Evolutionary conservation across 2,797 vertebrate species (phyloP).

Genomic region (Pangasius sanitwongsei): DNA sequence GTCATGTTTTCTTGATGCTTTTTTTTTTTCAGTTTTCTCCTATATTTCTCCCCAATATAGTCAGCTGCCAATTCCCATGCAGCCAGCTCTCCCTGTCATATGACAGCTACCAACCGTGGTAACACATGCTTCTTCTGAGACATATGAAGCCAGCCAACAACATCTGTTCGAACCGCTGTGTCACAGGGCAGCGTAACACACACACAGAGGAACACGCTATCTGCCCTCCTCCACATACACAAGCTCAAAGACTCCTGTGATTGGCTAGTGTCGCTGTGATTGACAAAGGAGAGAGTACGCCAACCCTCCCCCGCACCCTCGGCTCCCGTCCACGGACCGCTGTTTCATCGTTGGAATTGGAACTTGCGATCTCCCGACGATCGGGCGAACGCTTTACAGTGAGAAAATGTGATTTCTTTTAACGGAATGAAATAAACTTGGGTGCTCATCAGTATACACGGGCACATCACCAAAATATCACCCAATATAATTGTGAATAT

Average conservation of each 20-base stretch:
- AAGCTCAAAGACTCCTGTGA: too few species aligned
- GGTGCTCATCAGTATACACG: neutral
- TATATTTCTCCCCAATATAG: neutral
- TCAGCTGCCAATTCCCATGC: neutral
- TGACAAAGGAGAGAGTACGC: slow-evolving; percentile 17
- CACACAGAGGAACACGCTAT: slow-evolving; percentile 33
- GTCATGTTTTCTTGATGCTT: neutral
- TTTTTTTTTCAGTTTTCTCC: neutral
- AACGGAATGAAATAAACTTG: too few species aligned
- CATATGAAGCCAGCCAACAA: neutral
- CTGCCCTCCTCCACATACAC: neutral
- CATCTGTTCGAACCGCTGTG: neutral
- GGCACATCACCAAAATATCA: neutral
- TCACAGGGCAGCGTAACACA: slow-evolving; percentile 24
- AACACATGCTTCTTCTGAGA: neutral
- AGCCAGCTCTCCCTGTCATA: neutral
- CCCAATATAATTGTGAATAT: neutral
- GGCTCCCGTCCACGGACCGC: too few species aligned
- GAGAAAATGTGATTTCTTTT: too few species aligned
- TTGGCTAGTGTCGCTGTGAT: neutral
- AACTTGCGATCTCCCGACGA: too few species aligned
- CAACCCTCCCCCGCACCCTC: neutral
- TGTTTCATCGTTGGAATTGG: too few species aligned
- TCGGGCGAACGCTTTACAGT: too few species aligned
- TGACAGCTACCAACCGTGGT: slow-evolving; percentile 1